Evolutionary conservation across 2,797 vertebrate species (phyloP).

Genomic region (Peromyscus attwateri): DNA sequence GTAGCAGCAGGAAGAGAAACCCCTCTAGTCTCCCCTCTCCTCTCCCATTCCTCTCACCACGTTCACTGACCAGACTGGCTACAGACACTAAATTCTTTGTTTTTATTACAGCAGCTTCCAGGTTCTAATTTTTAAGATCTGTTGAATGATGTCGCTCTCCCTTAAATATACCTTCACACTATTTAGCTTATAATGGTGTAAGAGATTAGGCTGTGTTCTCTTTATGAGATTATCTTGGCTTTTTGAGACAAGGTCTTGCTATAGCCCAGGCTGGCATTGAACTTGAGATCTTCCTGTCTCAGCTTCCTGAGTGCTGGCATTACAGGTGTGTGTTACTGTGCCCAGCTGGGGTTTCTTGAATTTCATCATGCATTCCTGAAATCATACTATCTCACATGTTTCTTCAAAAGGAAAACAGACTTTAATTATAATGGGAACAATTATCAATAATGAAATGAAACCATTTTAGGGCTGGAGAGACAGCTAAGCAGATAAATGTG

Average conservation of each 20-base stretch:
- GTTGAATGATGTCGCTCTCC: neutral
- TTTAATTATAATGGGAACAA: constrained; percentile 29
- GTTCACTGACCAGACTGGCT: neutral
- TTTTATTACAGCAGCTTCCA: constrained; percentile 15
- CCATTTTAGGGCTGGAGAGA: neutral
- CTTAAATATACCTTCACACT: neutral
- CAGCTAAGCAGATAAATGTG: neutral
- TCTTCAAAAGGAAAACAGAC: constrained; percentile 16
- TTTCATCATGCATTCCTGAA: neutral
- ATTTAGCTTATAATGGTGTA: neutral
- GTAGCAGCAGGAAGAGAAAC: neutral
- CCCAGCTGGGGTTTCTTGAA: neutral
- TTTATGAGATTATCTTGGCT: neutral
- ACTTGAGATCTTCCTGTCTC: neutral
- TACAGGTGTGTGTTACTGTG: neutral
- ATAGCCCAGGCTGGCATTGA: neutral
- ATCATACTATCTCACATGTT: constrained; percentile 3
- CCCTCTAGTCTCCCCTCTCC: neutral
- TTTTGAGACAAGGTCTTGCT: neutral
- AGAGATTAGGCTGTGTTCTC: neutral
- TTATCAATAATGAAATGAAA: constrained; percentile 50
- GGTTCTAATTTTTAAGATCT: constrained; percentile 37
- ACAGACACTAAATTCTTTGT: neutral
- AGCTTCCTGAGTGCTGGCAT: neutral
- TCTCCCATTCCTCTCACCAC: neutral